Evolutionary conservation across 2,113 vertebrate genomes (phyloP).

Genomic region (Hyperoodon ampullatus): DNA sequence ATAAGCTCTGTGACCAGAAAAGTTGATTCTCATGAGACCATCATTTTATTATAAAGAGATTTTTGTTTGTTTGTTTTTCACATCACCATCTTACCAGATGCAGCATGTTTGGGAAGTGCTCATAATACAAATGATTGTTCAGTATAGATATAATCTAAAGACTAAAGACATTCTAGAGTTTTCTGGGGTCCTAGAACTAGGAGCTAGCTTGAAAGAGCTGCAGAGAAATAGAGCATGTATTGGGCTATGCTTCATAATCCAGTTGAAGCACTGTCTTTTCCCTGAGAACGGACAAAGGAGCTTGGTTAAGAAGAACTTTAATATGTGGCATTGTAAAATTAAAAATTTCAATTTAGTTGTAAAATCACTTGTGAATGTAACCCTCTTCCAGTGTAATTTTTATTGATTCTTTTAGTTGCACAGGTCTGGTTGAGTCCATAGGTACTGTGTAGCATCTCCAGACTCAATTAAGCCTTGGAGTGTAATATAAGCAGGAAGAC

Average conservation of each 20-base stretch:
- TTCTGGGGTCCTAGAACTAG: background rate
- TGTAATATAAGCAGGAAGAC: background rate
- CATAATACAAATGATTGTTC: background rate
- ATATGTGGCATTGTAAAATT: background rate
- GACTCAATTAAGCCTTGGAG: background rate
- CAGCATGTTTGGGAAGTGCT: background rate
- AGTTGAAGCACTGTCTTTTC: background rate
- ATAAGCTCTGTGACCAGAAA: background rate
- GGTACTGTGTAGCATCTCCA: background rate
- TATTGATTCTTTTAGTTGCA: background rate
- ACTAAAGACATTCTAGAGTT: background rate
- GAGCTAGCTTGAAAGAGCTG: background rate
- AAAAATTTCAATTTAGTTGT: background rate
- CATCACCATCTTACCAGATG: background rate
- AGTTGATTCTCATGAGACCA: background rate
- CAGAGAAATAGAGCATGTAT: fast-evolving
- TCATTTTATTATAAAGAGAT: background rate
- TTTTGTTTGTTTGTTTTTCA: background rate
- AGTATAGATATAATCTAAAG: background rate
- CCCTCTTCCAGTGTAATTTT: background rate
- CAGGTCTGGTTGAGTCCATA: background rate
- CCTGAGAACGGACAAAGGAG: background rate
- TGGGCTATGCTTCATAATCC: background rate
- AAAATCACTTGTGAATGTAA: background rate
- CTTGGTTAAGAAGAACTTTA: background rate